Conservation (phyloP, 2,797 vertebrate species). For the Pelobates cultripes region DNA sequence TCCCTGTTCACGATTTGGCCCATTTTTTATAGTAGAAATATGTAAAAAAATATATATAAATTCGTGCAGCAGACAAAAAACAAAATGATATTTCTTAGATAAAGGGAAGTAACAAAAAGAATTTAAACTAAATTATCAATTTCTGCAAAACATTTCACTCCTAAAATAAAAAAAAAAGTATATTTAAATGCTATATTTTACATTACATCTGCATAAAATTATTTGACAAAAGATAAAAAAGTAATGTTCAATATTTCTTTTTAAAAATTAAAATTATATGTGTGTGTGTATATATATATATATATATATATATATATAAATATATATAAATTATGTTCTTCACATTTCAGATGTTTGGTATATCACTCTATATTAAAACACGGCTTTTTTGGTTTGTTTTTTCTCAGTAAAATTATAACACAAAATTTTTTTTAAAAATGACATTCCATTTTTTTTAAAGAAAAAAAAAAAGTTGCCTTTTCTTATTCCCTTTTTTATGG, state of each 20-base stretch:
- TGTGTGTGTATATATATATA: no score
- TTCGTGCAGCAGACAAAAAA: background rate
- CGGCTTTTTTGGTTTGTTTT: background rate
- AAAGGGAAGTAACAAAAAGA: background rate
- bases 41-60: background rate
- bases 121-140: background rate
- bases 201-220: background rate
- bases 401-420: background rate
- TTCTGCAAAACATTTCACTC: background rate
- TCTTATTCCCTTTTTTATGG: background rate
- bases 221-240: background rate
- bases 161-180: background rate
- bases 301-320: no score
- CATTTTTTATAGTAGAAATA: constrained; percentile 10
- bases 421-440: background rate
- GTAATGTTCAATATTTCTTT: background rate
- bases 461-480: background rate
- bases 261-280: background rate
- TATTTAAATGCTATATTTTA: background rate
- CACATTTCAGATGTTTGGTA: no score
- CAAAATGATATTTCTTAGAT: background rate
- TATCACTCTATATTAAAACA: no score
- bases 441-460: background rate
- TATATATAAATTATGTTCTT: no score
- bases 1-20: constrained; percentile 30